Evolutionary conservation across 2,888 invertebrate genomes (phyloP), one percentile per base, ranked within the genome.

Genomic region (Eupithecia abbreviata): DNA sequence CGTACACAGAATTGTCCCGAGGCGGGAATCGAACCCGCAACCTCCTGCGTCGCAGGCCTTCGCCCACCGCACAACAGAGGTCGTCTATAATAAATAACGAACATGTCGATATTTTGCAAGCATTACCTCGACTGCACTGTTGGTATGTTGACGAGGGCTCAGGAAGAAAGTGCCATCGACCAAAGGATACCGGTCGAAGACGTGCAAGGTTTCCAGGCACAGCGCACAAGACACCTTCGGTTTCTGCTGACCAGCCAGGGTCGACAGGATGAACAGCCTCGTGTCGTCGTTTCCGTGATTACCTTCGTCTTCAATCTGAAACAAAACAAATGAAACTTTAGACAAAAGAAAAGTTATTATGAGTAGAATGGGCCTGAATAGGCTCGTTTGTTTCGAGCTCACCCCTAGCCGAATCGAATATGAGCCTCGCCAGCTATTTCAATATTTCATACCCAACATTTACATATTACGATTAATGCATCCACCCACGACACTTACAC

Each of bases 271-370:
- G 96, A 99, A 99, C 89, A 98, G 97, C 84, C 99, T 96, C 71
- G 98, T 99, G 91, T 99, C 99, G 91, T 99, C 99, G 93, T 99
- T 99, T 86, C 99, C 99, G 91, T 99, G 99, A 93, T 98, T 98
- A 81, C 98, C 99, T 91, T 99, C 99, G 90, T 99, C 99, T 95
- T 99, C 99, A 96, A 99, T 98, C 98, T 98, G 96, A 71, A 96
- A 95, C 96, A 93, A 92, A 72, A 79, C 42, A 82, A 80, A 82
- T 55, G 72, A 47, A 65, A 71, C n/a, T 69, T 66, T 3, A 55
- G 45, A 72, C 15, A 68, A 68, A 43, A n/a, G 42, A 75, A 51
- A 13, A 43, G 62, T 62, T 30, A 62, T 62, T 62, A 30, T 10
- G 62, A 62, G 30, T 62, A 10, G 30, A 62, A 62, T 30, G 30